Evolutionary conservation across 2,797 vertebrate genomes (phyloP).

Genomic region (Macropodus opercularis): DNA sequence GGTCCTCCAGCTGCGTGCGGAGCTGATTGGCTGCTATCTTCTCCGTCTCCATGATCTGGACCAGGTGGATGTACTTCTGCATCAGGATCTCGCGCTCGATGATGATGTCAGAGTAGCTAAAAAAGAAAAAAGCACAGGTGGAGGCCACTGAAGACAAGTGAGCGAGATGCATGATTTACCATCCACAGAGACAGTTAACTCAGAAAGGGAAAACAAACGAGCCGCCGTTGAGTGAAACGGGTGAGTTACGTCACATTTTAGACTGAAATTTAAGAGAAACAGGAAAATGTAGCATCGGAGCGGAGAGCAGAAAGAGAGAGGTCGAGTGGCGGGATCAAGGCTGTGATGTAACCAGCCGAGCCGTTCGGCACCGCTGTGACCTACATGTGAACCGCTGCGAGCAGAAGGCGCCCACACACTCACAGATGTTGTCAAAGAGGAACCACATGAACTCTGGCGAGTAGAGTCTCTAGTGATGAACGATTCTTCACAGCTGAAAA

Average conservation of each 20-base stretch:
- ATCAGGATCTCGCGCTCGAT: constrained; percentile 96
- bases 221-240: too few relatives aligned
- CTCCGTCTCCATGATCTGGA: constrained; percentile 97
- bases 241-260: not conserved
- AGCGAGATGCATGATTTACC: not conserved
- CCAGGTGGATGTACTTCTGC: constrained; percentile 99
- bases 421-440: too few relatives aligned
- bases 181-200: not conserved
- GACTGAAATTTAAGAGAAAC: constrained; percentile 15
- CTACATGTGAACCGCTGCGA: constrained; percentile 77
- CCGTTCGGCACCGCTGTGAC: constrained; percentile 64
- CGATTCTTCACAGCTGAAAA: too few relatives aligned
- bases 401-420: constrained; percentile 36
- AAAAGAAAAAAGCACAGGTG: constrained; percentile 3
- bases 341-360: constrained; percentile 72
- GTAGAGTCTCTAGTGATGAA: too few relatives aligned
- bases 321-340: constrained; percentile 53
- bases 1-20: constrained; percentile 95
- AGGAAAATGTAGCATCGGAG: constrained; percentile 14
- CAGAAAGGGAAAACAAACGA: too few relatives aligned
- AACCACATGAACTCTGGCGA: too few relatives aligned
- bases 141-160: not conserved
- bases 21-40: constrained; percentile 97
- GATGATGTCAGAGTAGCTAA: constrained; percentile 93
- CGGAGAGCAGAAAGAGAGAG: constrained; percentile 32